Evolutionary conservation across 2,888 invertebrate genomes (phyloP), one percentile per base, ranked within the genome.

Genomic region (Tetheella fluctuosa): DNA sequence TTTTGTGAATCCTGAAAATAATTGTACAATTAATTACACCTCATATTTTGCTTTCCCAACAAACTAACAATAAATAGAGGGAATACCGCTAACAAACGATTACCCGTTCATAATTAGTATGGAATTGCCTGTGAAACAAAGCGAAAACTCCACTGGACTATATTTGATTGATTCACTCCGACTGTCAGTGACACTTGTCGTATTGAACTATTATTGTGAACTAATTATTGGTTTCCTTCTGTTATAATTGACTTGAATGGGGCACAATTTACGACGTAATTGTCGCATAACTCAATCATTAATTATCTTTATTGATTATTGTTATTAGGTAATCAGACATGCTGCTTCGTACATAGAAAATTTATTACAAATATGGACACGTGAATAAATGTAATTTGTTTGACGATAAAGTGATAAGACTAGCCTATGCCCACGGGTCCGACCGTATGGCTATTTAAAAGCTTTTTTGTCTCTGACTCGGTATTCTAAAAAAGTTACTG

Each of bases 191-290:
- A 20, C 48, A 48, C 48, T 42, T 48, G 17, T 48, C 20, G n/a
- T 39, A 48, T 48, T 20, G 10, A 3, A 10, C 17, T 48, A 48
- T 48, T n/a, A 48, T n/a, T 48, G 48, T 10, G 48, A 48, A 20
- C 20, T 48, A 20, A 42, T 42, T 42, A 42, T 42, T 42, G 17
- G n/a, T 42, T 42, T 20, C 48, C 48, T 20, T 20, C 20, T 48
- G 20, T 48, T 20, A 10, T 48, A 48, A 42, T 42, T 42, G 42
- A 42, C n/a, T 59, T 17, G 42, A 42, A 48, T 48, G 20, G 3
- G 48, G 34, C 10, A 20, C 20, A 39, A 5, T 7, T 7, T 42
- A 42, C n/a, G 17, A 15, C 5, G 37, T 37, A 37, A 37, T 37
- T n/a, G n/a, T 42, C 42, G 42, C 6, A 17, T 30, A 8, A 30